A percentile compares a stretch with the other conserved stretches of the same genome.
phyloP scores from a whole-genome alignment of 2,888 invertebrate genomes.

The Drosophila leonis region DNA sequence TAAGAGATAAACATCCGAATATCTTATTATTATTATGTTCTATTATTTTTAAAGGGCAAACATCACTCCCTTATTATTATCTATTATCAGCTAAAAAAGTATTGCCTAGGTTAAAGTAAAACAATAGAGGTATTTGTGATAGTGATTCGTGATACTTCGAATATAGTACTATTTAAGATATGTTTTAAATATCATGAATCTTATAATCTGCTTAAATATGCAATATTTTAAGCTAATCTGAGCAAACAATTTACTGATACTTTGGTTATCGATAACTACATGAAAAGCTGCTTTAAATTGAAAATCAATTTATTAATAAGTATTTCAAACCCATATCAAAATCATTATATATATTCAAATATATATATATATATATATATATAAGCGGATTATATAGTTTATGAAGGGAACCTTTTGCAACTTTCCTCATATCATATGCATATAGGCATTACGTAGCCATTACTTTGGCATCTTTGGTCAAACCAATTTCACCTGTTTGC shows the following conservation, averaged over 20 bases:
- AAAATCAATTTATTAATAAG: no score
- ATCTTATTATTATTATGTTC: no score
- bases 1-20: no score
- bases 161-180: no score
- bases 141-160: no score
- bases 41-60: no score
- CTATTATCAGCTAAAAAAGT: no score
- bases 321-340: background rate
- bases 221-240: no score
- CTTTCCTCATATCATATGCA: slow-evolving; percentile 21
- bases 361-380: background rate
- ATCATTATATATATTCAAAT: background rate
- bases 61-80: no score
- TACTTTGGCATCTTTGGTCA: slow-evolving; percentile 30
- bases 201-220: background rate
- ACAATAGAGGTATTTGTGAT: background rate
- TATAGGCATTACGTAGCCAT: slow-evolving; percentile 28
- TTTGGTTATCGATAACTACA: background rate
- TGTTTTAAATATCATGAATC: background rate
- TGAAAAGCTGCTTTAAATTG: no score
- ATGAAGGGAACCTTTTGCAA: slow-evolving; percentile 14
- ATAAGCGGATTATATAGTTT: slow-evolving; percentile 15
- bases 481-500: slow-evolving; percentile 36
- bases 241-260: background rate
- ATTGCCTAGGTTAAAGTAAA: background rate